Conservation (phyloP, 2,888 invertebrate species). For the Luffia ferchaultella region DNA sequence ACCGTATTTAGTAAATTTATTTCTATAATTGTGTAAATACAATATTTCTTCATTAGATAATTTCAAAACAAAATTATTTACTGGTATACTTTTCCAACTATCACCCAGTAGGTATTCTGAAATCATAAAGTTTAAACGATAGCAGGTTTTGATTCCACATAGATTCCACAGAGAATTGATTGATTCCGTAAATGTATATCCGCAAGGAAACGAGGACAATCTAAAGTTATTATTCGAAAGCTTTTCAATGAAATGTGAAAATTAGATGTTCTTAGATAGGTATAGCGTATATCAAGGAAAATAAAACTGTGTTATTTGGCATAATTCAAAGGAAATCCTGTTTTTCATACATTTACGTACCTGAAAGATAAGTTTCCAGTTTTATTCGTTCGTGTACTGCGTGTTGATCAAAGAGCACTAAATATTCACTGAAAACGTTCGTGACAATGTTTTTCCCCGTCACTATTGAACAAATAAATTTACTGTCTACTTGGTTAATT, state of each 20-base stretch:
- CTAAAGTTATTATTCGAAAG: too few relatives aligned
- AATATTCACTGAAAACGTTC: slow-evolving; percentile 40
- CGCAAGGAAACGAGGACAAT: too few relatives aligned
- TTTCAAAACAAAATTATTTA: slow-evolving; percentile 33
- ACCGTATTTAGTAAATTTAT: slow-evolving; percentile 68
- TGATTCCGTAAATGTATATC: too few relatives aligned
- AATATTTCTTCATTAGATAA: slow-evolving; percentile 51
- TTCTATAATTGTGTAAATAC: slow-evolving; percentile 58
- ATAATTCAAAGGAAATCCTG: too few relatives aligned
- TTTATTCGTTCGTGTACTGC: slow-evolving; percentile 86
- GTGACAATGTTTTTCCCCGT: slow-evolving; percentile 22
- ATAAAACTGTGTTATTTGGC: too few relatives aligned
- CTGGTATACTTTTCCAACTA: slow-evolving; percentile 34
- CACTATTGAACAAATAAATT: slow-evolving; percentile 70
- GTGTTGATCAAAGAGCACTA: slow-evolving; percentile 86
- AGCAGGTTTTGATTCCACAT: too few relatives aligned
- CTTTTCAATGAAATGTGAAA: too few relatives aligned
- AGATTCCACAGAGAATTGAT: too few relatives aligned
- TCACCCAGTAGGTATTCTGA: slow-evolving; percentile 51
- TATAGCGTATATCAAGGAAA: too few relatives aligned
- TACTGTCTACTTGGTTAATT: slow-evolving; percentile 78
- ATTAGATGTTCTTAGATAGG: too few relatives aligned
- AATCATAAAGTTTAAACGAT: slow-evolving; percentile 15
- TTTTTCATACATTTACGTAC: slow-evolving; percentile 32
- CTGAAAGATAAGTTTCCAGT: slow-evolving; percentile 72